Evolutionary conservation across 2,113 vertebrate genomes (phyloP), one percentile per base, ranked within the genome.

Genomic region (Tupaia tana): DNA sequence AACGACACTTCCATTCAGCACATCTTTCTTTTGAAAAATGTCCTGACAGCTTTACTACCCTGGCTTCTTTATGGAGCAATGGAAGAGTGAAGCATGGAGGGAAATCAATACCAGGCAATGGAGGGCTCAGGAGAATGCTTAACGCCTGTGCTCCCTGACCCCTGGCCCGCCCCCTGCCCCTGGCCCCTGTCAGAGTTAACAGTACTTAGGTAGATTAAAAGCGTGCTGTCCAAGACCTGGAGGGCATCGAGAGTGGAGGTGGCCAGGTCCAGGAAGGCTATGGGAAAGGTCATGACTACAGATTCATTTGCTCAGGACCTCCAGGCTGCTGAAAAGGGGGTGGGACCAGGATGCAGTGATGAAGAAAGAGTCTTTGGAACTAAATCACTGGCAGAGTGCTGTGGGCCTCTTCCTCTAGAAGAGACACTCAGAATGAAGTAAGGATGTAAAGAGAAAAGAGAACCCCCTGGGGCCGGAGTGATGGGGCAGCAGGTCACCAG

Each of bases 41-140:
- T 81, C 86, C 34, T 95, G 97, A 96, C 89, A 95, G 94, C 63
- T 97, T 97, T 96, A 95, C 89, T 81, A 81, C 94, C 78, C 25
- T 64, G 75, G 91, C n/a, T 97, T 91, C 96, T 94, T 96, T 97
- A 94, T 56, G 81, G 67, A 63, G 75, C 80, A 34, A n/a, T 34
- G 59, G 83, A 77, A 96, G 83, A 95, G 77, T 1, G 6, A 87
- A 91, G 79, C 61, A 75, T 0, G 4, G 69, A 52, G 79, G 71
- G 91, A 91, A 97, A 97, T 94, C 96, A 73, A 95, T 87, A 94
- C 43, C 64, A 84, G 71, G 86, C 82, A 80, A 58, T 18, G 58
- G 70, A n/a, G 15, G 70, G 64, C 3, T 3, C 86, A 6, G 80
- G 64, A 88, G 64, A 90, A 80, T 4, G 52, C 59, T 61, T 31